Evolutionary conservation across 2,113 vertebrate genomes (phyloP).

Genomic region (Oophaga pumilio): DNA sequence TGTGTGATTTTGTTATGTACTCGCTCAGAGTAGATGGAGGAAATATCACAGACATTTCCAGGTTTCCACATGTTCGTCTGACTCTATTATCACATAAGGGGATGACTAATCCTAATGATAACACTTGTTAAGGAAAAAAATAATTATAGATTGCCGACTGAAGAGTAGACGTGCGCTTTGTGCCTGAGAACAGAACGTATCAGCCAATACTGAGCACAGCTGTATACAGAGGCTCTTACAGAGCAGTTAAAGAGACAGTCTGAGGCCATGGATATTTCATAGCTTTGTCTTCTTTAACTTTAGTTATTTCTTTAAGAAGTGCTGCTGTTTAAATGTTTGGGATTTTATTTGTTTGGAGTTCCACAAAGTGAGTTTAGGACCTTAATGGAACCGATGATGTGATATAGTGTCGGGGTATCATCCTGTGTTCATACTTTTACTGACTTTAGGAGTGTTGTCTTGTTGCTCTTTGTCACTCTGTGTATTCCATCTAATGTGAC

Average conservation of each 20-base stretch:
- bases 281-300: background rate
- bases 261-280: background rate
- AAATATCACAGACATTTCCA: background rate
- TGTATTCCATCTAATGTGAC: too few species aligned
- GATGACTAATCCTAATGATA: conserved; percentile 21
- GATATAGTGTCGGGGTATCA: too few species aligned
- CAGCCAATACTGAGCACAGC: background rate
- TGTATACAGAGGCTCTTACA: conserved; percentile 4
- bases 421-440: too few species aligned
- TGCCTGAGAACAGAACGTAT: conserved; percentile 37
- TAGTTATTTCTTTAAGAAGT: background rate
- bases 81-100: conserved; percentile 1
- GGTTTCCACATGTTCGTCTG: background rate
- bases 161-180: conserved; percentile 19
- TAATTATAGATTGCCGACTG: conserved; percentile 31
- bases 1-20: background rate
- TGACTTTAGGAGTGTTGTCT: too few species aligned
- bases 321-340: background rate
- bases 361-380: too few species aligned
- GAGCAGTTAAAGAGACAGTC: background rate
- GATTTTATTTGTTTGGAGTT: too few species aligned
- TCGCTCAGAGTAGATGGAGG: background rate
- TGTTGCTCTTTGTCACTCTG: too few species aligned
- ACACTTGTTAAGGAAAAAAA: background rate
- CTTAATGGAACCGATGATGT: too few species aligned